phyloP scores from a whole-genome alignment of 2,888 invertebrate species.

The Torymus tubicola region DNA sequence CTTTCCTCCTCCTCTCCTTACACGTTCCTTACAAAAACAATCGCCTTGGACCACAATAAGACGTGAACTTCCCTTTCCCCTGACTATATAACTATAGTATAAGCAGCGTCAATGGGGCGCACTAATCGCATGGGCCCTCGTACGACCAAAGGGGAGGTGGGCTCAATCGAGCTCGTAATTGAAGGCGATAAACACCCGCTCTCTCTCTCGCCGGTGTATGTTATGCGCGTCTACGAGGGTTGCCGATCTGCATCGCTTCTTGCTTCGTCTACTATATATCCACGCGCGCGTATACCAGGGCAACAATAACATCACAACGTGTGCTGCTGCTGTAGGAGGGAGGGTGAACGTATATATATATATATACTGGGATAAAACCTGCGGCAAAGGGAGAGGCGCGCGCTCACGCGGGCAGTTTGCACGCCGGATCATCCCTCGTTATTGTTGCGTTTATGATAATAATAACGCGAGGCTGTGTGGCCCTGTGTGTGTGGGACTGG shows the following conservation, averaged over 20 bases:
- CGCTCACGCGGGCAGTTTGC: conserved; percentile 72
- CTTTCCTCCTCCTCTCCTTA: no score
- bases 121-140: conserved; percentile 72
- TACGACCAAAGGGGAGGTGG: no score
- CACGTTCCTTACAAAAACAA: conserved; percentile 29
- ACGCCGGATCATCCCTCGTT: conserved; percentile 76
- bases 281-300: conserved; percentile 56
- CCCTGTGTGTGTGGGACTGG: no score
- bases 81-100: neutral
- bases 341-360: conserved; percentile 15
- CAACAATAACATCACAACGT: conserved; percentile 72
- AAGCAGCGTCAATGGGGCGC: conserved; percentile 70
- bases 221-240: conserved; percentile 67
- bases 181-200: conserved; percentile 73
- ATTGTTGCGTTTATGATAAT: conserved; percentile 77
- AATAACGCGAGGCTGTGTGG: conserved; percentile 59
- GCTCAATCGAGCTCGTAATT: conserved; percentile 73
- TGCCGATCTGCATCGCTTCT: conserved; percentile 54
- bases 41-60: conserved; percentile 12
- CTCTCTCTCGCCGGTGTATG: conserved; percentile 60
- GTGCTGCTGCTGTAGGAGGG: conserved; percentile 67
- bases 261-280: conserved; percentile 38
- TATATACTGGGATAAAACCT: conserved; percentile 65
- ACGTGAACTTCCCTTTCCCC: neutral
- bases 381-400: conserved; percentile 57